A percentile compares a stretch with the other conserved stretches of the same genome.
Evolutionary conservation across 2,888 invertebrate species (phyloP).

Genomic region (Lasioglossum zephyrum): DNA sequence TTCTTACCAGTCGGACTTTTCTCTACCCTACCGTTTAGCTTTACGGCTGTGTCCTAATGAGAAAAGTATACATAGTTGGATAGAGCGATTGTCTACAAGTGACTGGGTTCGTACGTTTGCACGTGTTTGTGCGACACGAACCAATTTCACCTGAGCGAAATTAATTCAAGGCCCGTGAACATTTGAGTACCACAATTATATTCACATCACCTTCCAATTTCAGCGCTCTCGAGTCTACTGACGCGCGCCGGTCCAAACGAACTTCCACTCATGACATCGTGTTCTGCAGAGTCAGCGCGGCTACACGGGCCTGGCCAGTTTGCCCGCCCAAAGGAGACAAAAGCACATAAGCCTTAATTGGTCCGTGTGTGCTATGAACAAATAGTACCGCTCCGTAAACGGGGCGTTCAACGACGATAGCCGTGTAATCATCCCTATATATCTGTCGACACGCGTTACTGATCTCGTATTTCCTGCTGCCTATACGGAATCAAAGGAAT

Average conservation of each 20-base stretch:
- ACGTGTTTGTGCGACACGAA: background rate
- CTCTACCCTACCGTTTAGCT: background rate
- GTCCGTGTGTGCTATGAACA: slow-evolving; percentile 56
- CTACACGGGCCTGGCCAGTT: slow-evolving; percentile 49
- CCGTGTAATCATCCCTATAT: slow-evolving; percentile 53
- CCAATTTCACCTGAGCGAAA: background rate
- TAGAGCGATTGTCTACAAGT: background rate
- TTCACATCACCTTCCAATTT: slow-evolving; percentile 34
- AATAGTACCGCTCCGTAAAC: slow-evolving; percentile 63
- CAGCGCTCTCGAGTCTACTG: background rate
- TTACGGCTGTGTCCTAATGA: background rate
- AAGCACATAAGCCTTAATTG: slow-evolving; percentile 69
- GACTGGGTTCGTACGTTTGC: background rate
- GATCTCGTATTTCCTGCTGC: slow-evolving; percentile 42
- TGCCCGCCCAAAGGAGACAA: slow-evolving; percentile 64
- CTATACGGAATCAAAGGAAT: slow-evolving; percentile 21
- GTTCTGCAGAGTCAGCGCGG: slow-evolving; percentile 36
- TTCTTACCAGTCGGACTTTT: no score
- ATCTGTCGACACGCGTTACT: slow-evolving; percentile 50
- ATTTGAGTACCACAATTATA: slow-evolving; percentile 24
- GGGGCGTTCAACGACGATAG: slow-evolving; percentile 40
- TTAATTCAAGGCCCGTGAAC: slow-evolving; percentile 7
- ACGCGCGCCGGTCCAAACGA: slow-evolving; percentile 23
- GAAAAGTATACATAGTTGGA: background rate
- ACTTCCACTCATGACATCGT: slow-evolving; percentile 27